Base-by-base conservation (phyloP, 2,113 vertebrate genomes). In the Nibea coibor region DNA sequence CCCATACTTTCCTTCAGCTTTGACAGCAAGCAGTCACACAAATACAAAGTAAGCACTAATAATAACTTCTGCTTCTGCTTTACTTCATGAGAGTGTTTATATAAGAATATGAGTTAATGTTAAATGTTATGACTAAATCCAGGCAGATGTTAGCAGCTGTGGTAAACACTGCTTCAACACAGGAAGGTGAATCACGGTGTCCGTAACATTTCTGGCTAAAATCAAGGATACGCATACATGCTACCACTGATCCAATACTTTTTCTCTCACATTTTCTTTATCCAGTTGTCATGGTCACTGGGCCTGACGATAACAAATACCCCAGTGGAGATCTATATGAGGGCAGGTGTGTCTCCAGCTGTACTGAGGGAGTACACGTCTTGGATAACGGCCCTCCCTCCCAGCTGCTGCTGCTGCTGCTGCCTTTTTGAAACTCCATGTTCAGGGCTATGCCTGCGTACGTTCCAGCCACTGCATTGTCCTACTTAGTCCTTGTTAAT, bases 341-440 rank as follows among this genome's bases (percentile, higher is more conserved):
- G n/a, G 54, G 59, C 82, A 84, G 82, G 80, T 87, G 80, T 61
- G 70, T 85, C 56, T 81, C 64, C 15, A 4, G 68, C 70, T 81
- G 61, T 83, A 59, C 79, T 61, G 39, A 73, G 14, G 45, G 22
- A 72, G 64, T 8, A 69, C 66, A 75, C 24, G 39, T 78, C 53
- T 72, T 76, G 70, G 70, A 83, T 83, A 76, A 81, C 8, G 7
- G 35, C 57, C 78, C 50, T 63, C 72, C 73, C 77, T 62, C 42
- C 50, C 75, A 67, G 45, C 68, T 57, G 63, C 65, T 59, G 24
- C 67, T 65, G 26, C 64, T 62, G 26, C 64, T 26, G 26, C 64
- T 26, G 62, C 26, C 35, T 7, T 39, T 39, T 1, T 48, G 64
- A 86, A 79, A 86, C 74, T 80, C 65, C 0, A 48, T 88, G 79